Percentiles rank a stretch among this genome's conserved stretches.
Evolutionary conservation across 2,797 vertebrate species (phyloP).

Genomic region (Anabacerthia variegaticeps): DNA sequence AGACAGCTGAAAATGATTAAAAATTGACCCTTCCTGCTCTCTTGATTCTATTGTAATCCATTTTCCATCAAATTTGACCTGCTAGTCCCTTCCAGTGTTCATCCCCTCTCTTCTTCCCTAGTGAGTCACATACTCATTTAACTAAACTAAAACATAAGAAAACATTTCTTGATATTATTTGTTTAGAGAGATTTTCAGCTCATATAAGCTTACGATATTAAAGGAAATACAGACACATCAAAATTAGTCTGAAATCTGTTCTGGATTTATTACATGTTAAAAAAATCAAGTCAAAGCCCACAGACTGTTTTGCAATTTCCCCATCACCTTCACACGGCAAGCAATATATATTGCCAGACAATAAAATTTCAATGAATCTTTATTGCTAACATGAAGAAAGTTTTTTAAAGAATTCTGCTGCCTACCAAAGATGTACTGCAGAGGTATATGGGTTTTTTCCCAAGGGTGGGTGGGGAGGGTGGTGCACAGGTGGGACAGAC

Average conservation of each 20-base stretch:
- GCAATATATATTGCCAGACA: background rate
- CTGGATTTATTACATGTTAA: constrained; percentile 15
- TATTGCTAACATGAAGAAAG: background rate
- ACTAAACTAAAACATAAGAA: background rate
- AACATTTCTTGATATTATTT: background rate
- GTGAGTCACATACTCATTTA: background rate
- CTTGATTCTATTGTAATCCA: background rate
- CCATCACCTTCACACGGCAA: background rate
- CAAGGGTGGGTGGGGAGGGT: too few relatives aligned
- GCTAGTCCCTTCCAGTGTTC: background rate
- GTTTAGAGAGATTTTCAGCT: background rate
- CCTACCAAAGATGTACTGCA: background rate
- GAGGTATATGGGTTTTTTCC: background rate
- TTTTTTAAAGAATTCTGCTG: background rate
- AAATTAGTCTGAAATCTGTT: background rate
- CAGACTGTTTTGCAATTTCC: background rate
- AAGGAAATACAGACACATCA: background rate
- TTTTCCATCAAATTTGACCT: background rate
- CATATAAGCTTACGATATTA: background rate
- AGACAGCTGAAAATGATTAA: background rate
- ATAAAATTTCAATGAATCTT: background rate
- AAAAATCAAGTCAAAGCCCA: constrained; percentile 5
- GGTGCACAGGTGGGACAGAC: rapidly evolving
- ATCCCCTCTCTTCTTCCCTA: background rate
- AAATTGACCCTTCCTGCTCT: background rate